Conservation (phyloP, 2,888 invertebrate species). For the Yponomeuta malinellus region DNA sequence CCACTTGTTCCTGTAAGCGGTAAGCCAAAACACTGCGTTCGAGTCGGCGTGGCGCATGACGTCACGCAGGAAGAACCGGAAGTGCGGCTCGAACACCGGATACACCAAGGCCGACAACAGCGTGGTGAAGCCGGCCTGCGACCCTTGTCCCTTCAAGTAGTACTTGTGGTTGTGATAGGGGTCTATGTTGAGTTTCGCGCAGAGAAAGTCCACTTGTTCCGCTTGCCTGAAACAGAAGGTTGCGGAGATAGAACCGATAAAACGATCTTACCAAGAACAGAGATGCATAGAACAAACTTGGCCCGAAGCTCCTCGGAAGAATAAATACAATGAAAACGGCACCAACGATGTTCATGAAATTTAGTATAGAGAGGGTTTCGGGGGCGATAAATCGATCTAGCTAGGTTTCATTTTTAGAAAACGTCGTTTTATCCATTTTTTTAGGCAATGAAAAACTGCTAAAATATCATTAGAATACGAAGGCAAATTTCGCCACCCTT, state of each 20-base stretch:
- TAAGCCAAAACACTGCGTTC: slow-evolving; percentile 51
- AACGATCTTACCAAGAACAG: neutral
- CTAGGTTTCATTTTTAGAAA: too few species aligned
- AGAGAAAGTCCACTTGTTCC: slow-evolving; percentile 47
- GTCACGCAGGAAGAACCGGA: slow-evolving; percentile 76
- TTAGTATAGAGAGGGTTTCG: too few species aligned
- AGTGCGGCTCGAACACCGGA: slow-evolving; percentile 76
- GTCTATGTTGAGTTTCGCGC: slow-evolving; percentile 48
- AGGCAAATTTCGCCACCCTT: too few species aligned
- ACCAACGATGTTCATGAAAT: too few species aligned
- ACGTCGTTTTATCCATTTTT: too few species aligned
- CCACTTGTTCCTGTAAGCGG: slow-evolving; percentile 60
- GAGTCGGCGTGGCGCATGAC: slow-evolving; percentile 74
- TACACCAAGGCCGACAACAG: slow-evolving; percentile 57
- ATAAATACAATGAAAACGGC: neutral
- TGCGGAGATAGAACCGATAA: neutral
- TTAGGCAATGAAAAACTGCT: too few species aligned
- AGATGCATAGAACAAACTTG: neutral
- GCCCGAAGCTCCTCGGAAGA: neutral
- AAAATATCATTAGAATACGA: too few species aligned
- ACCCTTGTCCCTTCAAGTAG: slow-evolving; percentile 35
- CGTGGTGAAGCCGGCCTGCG: slow-evolving; percentile 35
- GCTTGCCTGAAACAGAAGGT: slow-evolving; percentile 36
- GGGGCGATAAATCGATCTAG: neutral
- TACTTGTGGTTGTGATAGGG: slow-evolving; percentile 48